phyloP scores from a whole-genome alignment of 2,797 vertebrate genomes.

The Hypotaenidia philippensis region DNA sequence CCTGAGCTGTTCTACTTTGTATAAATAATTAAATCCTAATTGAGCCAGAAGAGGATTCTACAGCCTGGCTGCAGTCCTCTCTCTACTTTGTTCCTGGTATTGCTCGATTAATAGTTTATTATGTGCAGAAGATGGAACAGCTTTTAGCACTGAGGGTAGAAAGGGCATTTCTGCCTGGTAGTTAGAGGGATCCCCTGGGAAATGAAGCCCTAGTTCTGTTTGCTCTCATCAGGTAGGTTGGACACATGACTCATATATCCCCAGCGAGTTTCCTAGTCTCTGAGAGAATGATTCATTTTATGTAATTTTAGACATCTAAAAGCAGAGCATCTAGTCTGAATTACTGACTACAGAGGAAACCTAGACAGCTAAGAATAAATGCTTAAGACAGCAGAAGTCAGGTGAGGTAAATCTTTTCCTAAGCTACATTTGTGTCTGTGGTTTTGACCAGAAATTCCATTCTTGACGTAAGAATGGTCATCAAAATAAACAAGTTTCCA shows the following conservation, averaged over 20 bases:
- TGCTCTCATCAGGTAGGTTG: not conserved
- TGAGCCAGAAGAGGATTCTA: not conserved
- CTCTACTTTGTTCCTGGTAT: not conserved
- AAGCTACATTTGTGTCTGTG: not conserved
- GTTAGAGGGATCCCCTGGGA: not conserved
- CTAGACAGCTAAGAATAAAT: constrained; percentile 38
- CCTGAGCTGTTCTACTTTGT: not conserved
- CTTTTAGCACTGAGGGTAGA: not conserved
- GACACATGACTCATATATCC: constrained; percentile 42
- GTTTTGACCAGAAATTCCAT: constrained; percentile 50
- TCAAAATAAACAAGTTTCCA: constrained; percentile 29
- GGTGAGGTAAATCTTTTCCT: constrained; percentile 56
- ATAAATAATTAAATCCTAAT: constrained; percentile 4
- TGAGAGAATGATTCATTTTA: constrained; percentile 18
- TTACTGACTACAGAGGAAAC: constrained; percentile 46
- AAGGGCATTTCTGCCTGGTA: not conserved
- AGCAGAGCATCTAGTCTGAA: constrained; percentile 30
- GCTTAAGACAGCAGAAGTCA: constrained; percentile 12
- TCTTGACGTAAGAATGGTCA: not conserved
- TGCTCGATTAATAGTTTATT: not conserved
- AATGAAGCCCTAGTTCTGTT: not conserved
- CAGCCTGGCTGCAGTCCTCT: not conserved
- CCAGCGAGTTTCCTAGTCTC: not conserved
- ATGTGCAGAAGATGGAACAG: not conserved
- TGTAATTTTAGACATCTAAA: constrained; percentile 52